Percentiles rank a stretch among this genome's conserved stretches.
Evolutionary conservation across 2,113 vertebrate species (phyloP).

Genomic region (Athene cunicularia): DNA sequence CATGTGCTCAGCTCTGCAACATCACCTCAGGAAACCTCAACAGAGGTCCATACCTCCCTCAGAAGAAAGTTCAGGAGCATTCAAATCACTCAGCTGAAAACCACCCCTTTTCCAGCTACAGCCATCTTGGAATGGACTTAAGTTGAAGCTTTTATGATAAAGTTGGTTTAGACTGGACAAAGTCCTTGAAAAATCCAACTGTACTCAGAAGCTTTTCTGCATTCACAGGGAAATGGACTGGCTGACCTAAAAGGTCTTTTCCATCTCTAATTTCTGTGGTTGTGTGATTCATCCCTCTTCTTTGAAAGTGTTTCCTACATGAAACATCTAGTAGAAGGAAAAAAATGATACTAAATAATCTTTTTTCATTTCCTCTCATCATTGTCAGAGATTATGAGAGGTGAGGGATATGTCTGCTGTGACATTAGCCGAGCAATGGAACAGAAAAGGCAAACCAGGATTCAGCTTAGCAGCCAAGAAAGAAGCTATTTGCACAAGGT

Average conservation of each 20-base stretch:
- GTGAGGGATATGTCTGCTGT: constrained; percentile 23
- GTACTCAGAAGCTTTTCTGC: constrained; percentile 8
- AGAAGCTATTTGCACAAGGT: background rate
- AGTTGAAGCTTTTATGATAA: background rate
- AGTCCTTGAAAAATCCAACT: constrained; percentile 12
- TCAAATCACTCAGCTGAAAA: background rate
- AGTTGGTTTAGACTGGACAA: constrained; percentile 8
- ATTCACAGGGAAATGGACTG: constrained; percentile 31
- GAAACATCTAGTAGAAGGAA: background rate
- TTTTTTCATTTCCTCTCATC: constrained; percentile 56
- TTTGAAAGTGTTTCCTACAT: constrained; percentile 39
- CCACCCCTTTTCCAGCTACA: background rate
- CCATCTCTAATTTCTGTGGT: constrained; percentile 58
- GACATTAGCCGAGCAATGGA: background rate
- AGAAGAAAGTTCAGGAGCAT: background rate
- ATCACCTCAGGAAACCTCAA: background rate
- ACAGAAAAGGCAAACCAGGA: constrained; percentile 38
- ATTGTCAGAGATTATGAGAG: constrained; percentile 35
- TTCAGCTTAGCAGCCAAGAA: background rate
- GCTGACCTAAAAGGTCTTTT: constrained; percentile 53
- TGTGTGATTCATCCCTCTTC: constrained; percentile 47
- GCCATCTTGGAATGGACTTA: background rate
- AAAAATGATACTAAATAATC: constrained; percentile 32
- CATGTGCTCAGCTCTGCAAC: rapidly evolving
- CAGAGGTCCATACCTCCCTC: background rate